phyloP scores from a whole-genome alignment of 2,797 vertebrate species.

The Pipistrellus nathusii region DNA sequence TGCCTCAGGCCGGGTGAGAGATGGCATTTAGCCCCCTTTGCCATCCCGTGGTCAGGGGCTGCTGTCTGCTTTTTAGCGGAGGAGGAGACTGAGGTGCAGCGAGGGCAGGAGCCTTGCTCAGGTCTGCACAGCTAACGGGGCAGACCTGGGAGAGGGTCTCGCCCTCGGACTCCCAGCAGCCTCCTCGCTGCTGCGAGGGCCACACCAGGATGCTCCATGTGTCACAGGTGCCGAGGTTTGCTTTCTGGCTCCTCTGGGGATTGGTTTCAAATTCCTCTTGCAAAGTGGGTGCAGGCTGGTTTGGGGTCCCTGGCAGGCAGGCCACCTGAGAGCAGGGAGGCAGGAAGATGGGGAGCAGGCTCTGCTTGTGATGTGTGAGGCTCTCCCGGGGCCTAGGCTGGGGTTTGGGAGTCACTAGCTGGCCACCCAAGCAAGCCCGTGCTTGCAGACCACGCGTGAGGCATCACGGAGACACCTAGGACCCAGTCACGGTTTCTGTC shows the following conservation, averaged over 20 bases:
- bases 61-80: not conserved
- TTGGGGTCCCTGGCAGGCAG: not conserved
- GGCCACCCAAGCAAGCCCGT: not conserved
- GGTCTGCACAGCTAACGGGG: not conserved
- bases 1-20: accelerated
- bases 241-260: not conserved
- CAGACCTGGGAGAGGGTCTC: not conserved
- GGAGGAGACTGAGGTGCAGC: accelerated
- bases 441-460: not conserved
- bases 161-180: accelerated
- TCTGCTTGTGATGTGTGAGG: not conserved
- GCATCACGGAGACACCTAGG: not conserved
- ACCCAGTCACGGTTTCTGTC: not conserved
- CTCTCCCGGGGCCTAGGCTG: not conserved
- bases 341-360: not conserved
- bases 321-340: not conserved
- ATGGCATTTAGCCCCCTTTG: accelerated
- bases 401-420: not conserved
- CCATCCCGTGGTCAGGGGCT: not conserved
- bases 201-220: accelerated
- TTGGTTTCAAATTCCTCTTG: not conserved
- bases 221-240: not conserved
- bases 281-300: not conserved
- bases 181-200: not conserved
- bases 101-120: not conserved